Evolutionary conservation across 2,888 invertebrate species (phyloP), one percentile per base, ranked within the genome.

Genomic region (Aphrophora alni): DNA sequence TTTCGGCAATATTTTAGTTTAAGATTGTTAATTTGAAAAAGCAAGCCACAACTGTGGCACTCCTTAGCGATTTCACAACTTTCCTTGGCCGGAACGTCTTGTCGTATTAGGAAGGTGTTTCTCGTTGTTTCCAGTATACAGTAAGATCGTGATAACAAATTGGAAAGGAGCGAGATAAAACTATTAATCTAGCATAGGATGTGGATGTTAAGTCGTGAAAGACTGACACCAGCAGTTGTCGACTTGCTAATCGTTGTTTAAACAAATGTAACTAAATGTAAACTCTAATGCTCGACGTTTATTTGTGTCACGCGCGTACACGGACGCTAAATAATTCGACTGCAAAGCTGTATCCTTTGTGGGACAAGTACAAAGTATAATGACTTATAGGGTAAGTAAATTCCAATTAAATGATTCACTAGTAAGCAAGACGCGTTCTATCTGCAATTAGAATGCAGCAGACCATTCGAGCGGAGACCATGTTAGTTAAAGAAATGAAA

Each of bases 401-500:
- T 59, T 59, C 59, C 59, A 59, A 59, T 59, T 59, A 59, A 59
- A 59, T 21, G 59, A 21, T 59, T 59, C 59, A 59, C 21, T 59
- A 21, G 59, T 21, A 21, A 59, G 21, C 59, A 21, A 21, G 21
- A 14, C 59, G 59, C 44, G 44, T 21, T 21, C 59, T 14, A 14
- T 2, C 59, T 21, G 59, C 21, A 21, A 59, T 59, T 59, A 59
- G 21, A 59, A 59, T 59, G 59, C 59, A 59, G 59, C 59, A n/a
- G 59, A 21, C 14, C 59, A 2, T 44, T 14, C 59, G 21, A n/a
- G 59, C 59, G 21, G 59, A 59, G 59, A 21, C 59, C 59, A 21
- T 21, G 59, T 59, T 59, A 59, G 59, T 59, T 59, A 59, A 59
- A 59, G 59, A 59, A 59, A 59, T 59, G 59, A 59, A 59, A 59